Evolutionary conservation across 2,888 invertebrate genomes (phyloP).

Genomic region (Therioaphis trifolii): DNA sequence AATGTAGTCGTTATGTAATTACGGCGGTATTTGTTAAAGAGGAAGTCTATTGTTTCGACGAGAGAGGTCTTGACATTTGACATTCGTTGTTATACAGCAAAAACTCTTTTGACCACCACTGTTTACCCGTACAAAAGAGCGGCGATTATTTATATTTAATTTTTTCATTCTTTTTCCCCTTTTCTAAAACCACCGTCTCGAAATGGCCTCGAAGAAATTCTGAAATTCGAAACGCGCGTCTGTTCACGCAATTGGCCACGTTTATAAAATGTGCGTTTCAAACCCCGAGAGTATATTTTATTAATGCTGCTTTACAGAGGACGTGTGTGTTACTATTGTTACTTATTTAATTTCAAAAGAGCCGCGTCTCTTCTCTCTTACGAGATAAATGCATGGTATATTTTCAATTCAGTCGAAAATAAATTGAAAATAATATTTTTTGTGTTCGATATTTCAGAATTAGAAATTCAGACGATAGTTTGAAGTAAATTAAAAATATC

Average conservation of each 20-base stretch:
- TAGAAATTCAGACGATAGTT: no score
- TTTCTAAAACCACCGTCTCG: background rate
- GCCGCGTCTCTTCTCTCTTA: background rate
- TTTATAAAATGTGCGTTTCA: background rate
- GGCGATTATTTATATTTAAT: background rate
- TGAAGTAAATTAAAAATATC: no score
- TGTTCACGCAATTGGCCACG: background rate
- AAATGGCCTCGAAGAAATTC: background rate
- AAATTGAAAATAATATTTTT: no score
- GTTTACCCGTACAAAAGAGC: background rate
- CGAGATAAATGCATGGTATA: no score
- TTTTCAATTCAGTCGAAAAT: no score
- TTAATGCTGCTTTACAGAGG: background rate
- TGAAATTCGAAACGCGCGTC: background rate
- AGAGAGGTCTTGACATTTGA: slow-evolving; percentile 55
- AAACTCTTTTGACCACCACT: slow-evolving; percentile 5
- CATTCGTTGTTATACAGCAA: slow-evolving; percentile 6
- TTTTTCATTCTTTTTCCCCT: slow-evolving; percentile 5
- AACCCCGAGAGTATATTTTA: background rate
- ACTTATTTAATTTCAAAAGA: slow-evolving; percentile 16
- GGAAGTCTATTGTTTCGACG: slow-evolving; percentile 61
- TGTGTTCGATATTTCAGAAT: no score
- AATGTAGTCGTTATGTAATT: slow-evolving; percentile 20
- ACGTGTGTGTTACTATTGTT: background rate
- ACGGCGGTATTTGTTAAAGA: slow-evolving; percentile 31